These are phyloP conservation scores for Drosophila longiperda DNA, from an alignment of 2,888 invertebrate species.

Conservation along the genomic window DNA sequence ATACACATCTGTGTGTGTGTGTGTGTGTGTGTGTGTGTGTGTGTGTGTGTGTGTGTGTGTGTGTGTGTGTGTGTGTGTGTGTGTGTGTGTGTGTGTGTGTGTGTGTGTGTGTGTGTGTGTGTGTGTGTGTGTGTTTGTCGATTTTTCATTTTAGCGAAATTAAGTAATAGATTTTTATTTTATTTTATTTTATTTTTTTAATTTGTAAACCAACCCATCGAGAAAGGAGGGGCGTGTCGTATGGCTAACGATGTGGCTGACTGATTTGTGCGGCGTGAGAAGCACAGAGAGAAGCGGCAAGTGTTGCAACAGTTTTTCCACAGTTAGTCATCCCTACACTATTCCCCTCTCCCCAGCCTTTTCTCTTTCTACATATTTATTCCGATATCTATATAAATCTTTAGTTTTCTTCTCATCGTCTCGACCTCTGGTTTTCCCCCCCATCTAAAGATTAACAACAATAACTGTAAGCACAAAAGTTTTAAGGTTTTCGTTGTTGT, in stretches of 20 bases:
- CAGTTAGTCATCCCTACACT: not conserved
- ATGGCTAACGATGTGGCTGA: constrained; percentile 52
- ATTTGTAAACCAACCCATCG: not conserved
- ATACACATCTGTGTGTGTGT: too few relatives aligned
- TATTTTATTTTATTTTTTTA: not conserved
- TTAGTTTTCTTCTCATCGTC: constrained; percentile 3
- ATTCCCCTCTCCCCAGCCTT: not conserved
- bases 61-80: not conserved
- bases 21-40: not conserved
- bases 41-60: not conserved
- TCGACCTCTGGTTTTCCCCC: not conserved
- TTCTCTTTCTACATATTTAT: not conserved
- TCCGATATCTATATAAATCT: not conserved
- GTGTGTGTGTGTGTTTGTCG: not conserved
- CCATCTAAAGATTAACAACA: constrained; percentile 39
- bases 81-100: not conserved
- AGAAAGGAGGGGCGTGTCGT: constrained; percentile 18
- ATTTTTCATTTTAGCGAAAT: constrained; percentile 68
- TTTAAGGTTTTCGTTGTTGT: not conserved
- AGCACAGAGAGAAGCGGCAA: constrained; percentile 23
- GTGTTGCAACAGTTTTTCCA: constrained; percentile 12
- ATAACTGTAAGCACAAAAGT: constrained; percentile 38
- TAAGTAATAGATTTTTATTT: constrained; percentile 65
- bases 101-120: not conserved
- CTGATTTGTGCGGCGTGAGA: constrained; percentile 47